A percentile compares a stretch with the other conserved stretches of the same genome.
phyloP scores from a whole-genome alignment of 2,888 invertebrate genomes.

The Muschampia plurimacula region DNA sequence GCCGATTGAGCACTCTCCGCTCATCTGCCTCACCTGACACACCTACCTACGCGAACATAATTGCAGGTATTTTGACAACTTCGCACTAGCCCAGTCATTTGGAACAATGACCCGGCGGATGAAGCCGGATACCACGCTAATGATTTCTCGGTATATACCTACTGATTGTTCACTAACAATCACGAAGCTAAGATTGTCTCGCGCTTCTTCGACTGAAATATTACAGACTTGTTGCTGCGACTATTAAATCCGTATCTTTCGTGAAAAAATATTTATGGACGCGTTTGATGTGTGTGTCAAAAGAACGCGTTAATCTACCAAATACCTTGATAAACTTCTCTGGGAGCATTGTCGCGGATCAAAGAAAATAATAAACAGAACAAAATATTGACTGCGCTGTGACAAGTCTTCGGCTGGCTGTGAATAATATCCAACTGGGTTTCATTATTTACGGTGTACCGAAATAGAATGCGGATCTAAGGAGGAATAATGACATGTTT shows the following conservation, averaged over 20 bases:
- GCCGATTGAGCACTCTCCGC: conserved; percentile 58
- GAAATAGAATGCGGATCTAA: conserved; percentile 59
- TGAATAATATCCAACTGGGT: conserved; percentile 62
- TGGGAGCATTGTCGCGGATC: conserved; percentile 69
- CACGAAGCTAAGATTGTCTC: conserved; percentile 43
- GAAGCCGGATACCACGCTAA: conserved; percentile 44
- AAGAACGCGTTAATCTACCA: conserved; percentile 65
- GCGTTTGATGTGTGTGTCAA: conserved; percentile 70
- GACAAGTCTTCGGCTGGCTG: conserved; percentile 71
- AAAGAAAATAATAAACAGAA: conserved; percentile 75
- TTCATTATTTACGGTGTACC: conserved; percentile 62
- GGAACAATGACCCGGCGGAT: conserved; percentile 56
- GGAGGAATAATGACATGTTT: background rate
- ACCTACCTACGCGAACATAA: conserved; percentile 66
- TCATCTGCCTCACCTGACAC: conserved; percentile 53
- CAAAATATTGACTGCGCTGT: conserved; percentile 71
- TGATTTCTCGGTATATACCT: conserved; percentile 41
- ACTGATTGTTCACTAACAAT: conserved; percentile 28
- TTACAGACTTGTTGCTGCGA: conserved; percentile 49
- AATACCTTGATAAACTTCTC: conserved; percentile 67
- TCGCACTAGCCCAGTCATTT: conserved; percentile 62
- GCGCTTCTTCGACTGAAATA: conserved; percentile 51
- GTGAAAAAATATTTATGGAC: conserved; percentile 61
- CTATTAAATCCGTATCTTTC: conserved; percentile 63
- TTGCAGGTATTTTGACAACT: conserved; percentile 72